These are phyloP conservation scores for Amphimallon solstitiale DNA, from an alignment of 2,888 invertebrate species.

Conservation along the genomic window DNA sequence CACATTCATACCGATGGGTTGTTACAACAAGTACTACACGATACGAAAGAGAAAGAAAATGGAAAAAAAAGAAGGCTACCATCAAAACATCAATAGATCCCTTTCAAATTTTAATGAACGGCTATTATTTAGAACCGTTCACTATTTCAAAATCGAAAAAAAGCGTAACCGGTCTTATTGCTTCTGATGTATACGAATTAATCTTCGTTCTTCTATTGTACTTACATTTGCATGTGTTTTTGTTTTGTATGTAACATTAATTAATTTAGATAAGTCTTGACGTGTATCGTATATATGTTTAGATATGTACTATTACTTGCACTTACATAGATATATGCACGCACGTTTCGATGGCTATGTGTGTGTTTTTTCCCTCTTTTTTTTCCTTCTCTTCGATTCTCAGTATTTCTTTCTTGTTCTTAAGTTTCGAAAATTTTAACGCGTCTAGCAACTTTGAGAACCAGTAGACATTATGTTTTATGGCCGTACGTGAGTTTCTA, in stretches of 20 bases:
- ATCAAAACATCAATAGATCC: conserved; percentile 33
- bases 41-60: neutral
- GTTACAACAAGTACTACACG: conserved; percentile 10
- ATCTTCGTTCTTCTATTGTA: conserved; percentile 32
- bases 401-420: conserved; percentile 22
- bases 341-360: conserved; percentile 1
- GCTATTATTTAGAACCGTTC: conserved; percentile 31
- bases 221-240: conserved; percentile 27
- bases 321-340: conserved; percentile 7
- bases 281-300: conserved; percentile 28
- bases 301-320: conserved; percentile 5
- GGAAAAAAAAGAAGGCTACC: conserved; percentile 9
- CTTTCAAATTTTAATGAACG: conserved; percentile 34
- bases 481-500: conserved; percentile 3
- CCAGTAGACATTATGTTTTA: conserved; percentile 30
- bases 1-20: conserved; percentile 25
- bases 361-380: neutral
- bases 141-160: conserved; percentile 32
- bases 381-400: neutral
- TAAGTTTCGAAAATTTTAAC: conserved; percentile 26
- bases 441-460: conserved; percentile 16
- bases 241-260: conserved; percentile 33
- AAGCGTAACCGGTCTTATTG: conserved; percentile 31
- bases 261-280: conserved; percentile 32
- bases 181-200: conserved; percentile 33